Base-by-base conservation (phyloP, 1,140 invertebrate genomes). In the Limonius californicus region DNA sequence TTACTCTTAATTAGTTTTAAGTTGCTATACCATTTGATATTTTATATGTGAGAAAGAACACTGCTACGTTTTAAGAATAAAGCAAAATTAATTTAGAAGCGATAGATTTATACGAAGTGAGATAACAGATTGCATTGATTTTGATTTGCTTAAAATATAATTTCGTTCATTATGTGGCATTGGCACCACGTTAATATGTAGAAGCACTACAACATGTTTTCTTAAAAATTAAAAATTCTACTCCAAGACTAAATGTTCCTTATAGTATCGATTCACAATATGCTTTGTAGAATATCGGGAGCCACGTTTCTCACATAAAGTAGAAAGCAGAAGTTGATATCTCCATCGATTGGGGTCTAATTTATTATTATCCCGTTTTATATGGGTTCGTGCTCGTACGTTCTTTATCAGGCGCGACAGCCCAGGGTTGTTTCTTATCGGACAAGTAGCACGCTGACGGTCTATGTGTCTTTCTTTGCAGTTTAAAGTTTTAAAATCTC, bases 321-420 rank as follows among this genome's bases (percentile, higher is more conserved):
- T 50, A 50, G 45, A 62, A 62, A 62, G 54, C 61, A 62, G 45
- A 62, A 57, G 61, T 62, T 50, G 61, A 62, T 62, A 62, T 57
- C 54, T 57, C 54, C 45, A 62, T 62, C 61, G 61, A 62, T 62
- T 57, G 61, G 43, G 56, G 45, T 62, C 55, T 62, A 62, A 62
- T 62, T 62, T 62, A 62, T 62, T 62, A 62, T 62, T 62, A 62
- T 62, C 61, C 61, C 55, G 45, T 57, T 62, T 62, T 62, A 62
- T 62, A 62, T 50, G 45, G 59, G 54, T 55, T 61, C 54, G 59
- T 54, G 54, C 59, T 54, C 59, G 61, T 45, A 57, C 54, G 55
- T 62, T 61, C 60, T 61, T 62, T 62, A 62, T 62, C 61, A 62
- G 61, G 14, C 54, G 61, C 35, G 61, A 62, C 61, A 55, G 61